phyloP scores from a whole-genome alignment of 2,797 vertebrate species.

The Oryzias dopingdopingensis region DNA sequence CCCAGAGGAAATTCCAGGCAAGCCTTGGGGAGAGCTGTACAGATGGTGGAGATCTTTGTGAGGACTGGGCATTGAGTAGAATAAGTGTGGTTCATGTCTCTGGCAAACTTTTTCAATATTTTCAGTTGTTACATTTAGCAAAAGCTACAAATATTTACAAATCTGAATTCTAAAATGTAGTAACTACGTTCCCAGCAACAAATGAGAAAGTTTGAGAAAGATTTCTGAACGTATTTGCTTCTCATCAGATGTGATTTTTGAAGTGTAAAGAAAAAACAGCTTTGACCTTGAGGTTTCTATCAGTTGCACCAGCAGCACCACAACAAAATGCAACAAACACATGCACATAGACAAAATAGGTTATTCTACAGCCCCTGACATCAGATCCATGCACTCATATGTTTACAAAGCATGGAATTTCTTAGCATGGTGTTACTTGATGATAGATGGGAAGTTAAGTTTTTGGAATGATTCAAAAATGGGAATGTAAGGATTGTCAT shows the following conservation, averaged over 20 bases:
- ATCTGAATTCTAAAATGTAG: too few species aligned
- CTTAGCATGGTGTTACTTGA: slow-evolving; percentile 50
- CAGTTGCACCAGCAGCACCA: slow-evolving; percentile 10
- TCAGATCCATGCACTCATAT: slow-evolving; percentile 47
- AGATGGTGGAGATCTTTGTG: slow-evolving; percentile 55
- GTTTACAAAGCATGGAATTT: slow-evolving; percentile 52
- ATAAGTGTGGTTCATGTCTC: slow-evolving; percentile 25
- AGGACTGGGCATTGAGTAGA: slow-evolving; percentile 30
- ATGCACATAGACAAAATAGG: slow-evolving; percentile 31
- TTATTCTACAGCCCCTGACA: slow-evolving; percentile 25
- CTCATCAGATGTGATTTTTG: slow-evolving; percentile 6
- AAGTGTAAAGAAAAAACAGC: slow-evolving; percentile 6
- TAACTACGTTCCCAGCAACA: too few species aligned
- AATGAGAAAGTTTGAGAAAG: background rate
- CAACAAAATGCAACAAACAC: slow-evolving; percentile 7
- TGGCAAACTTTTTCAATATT: slow-evolving; percentile 4
- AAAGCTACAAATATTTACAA: too few species aligned
- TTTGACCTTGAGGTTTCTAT: slow-evolving; percentile 4
- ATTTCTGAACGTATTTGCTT: background rate
- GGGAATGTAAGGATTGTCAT: slow-evolving; percentile 23
- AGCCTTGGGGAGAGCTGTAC: slow-evolving; percentile 58
- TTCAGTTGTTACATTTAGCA: too few species aligned
- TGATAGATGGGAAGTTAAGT: slow-evolving; percentile 36
- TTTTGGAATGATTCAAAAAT: slow-evolving; percentile 20
- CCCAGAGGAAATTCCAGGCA: slow-evolving; percentile 71